Percentiles rank a stretch among this genome's conserved stretches.
These are phyloP conservation scores for fruit fly (Drosophila melanogaster) DNA, from an alignment of 1,140 invertebrate genomes.

Conservation along the genomic window Release_6_plus_ISO1_MT NT_033777.3:12776001-12776500, in stretches of 20 bases:
- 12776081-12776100: slow-evolving; percentile 83
- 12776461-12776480: slow-evolving; percentile 2
- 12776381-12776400: slow-evolving; percentile 26
- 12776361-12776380: slow-evolving; percentile 37
- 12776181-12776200: slow-evolving; percentile 74
- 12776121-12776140: slow-evolving; percentile 55
- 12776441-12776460: slow-evolving; percentile 22
- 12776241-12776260: slow-evolving; percentile 8
- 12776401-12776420: slow-evolving; percentile 29
- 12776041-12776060: slow-evolving; percentile 26
- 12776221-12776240: slow-evolving; percentile 76
- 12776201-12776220: slow-evolving; percentile 67
- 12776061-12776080: slow-evolving; percentile 56
- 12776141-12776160: slow-evolving; percentile 22
- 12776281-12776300: slow-evolving; percentile 79
- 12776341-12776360: slow-evolving; percentile 62
- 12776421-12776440: not conserved
- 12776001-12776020: slow-evolving; percentile 2
- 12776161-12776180: slow-evolving; percentile 60
- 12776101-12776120: slow-evolving; percentile 49
- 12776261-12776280: slow-evolving; percentile 49
- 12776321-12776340: slow-evolving; percentile 79
- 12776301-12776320: slow-evolving; percentile 73
- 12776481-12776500: not conserved
- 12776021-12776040: slow-evolving; percentile 8